Conservation (phyloP, 2,888 invertebrate genomes). For the Rotaria magnacalcarata region DNA sequence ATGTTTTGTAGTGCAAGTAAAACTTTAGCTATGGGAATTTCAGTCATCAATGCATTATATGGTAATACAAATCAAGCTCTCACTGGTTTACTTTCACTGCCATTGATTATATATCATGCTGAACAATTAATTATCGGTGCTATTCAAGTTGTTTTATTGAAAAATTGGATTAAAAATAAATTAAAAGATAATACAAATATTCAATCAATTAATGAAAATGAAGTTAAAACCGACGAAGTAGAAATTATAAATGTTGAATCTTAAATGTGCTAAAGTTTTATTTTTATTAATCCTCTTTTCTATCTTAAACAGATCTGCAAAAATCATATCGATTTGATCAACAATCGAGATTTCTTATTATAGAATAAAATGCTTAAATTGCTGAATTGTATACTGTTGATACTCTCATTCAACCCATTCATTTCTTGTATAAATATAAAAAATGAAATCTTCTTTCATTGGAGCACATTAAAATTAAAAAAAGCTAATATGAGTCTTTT, state of each 20-base stretch:
- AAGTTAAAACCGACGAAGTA: not conserved
- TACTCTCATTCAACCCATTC: too few relatives aligned
- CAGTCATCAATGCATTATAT: not conserved
- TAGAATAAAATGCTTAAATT: too few relatives aligned
- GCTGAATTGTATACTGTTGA: too few relatives aligned
- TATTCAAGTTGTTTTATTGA: not conserved
- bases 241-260: not conserved
- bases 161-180: not conserved
- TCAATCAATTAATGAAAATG: not conserved
- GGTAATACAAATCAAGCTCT: not conserved
- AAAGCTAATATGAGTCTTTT: too few relatives aligned
- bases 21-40: not conserved
- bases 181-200: not conserved
- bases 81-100: not conserved
- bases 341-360: too few relatives aligned
- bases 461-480: too few relatives aligned
- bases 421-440: too few relatives aligned
- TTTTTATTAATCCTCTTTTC: too few relatives aligned
- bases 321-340: too few relatives aligned
- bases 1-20: not conserved
- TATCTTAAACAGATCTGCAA: too few relatives aligned
- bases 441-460: too few relatives aligned
- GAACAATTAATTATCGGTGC: not conserved
- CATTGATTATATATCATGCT: not conserved
- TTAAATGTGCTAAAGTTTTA: too few relatives aligned